Conservation (phyloP, 2,797 vertebrate genomes). For the Euphonia xanthogaster region DNA sequence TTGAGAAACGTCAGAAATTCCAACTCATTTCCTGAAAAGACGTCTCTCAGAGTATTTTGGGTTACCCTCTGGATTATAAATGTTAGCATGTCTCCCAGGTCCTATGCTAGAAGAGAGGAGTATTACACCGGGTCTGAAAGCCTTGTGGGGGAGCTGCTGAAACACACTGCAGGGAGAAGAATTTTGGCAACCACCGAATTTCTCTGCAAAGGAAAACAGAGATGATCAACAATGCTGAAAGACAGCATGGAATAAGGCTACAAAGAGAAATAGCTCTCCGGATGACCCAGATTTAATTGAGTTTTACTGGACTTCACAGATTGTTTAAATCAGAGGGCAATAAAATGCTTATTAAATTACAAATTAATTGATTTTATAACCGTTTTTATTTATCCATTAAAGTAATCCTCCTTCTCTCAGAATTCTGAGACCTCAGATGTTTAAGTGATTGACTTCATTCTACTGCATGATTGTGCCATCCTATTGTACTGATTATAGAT, state of each 20-base stretch:
- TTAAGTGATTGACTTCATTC: neutral
- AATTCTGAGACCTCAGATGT: neutral
- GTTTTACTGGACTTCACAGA: neutral
- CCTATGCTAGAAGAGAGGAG: neutral
- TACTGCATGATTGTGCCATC: neutral
- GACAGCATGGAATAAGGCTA: neutral
- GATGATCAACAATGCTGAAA: neutral
- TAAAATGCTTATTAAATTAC: neutral
- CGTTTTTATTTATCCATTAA: neutral
- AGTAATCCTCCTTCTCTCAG: neutral
- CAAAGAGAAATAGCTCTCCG: neutral
- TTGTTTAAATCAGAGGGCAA: neutral
- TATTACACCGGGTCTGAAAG: neutral
- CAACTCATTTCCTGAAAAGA: neutral
- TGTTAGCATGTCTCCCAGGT: neutral
- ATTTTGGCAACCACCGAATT: neutral
- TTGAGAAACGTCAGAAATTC: neutral
- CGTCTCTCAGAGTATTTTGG: neutral
- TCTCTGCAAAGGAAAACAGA: neutral
- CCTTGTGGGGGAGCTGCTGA: neutral
- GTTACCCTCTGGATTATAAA: neutral
- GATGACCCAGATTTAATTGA: neutral
- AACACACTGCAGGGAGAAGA: neutral
- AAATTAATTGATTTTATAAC: neutral
- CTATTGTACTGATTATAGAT: neutral